phyloP scores from a whole-genome alignment of 1,140 invertebrate species.

The Zaprionus lachaisei region DNA sequence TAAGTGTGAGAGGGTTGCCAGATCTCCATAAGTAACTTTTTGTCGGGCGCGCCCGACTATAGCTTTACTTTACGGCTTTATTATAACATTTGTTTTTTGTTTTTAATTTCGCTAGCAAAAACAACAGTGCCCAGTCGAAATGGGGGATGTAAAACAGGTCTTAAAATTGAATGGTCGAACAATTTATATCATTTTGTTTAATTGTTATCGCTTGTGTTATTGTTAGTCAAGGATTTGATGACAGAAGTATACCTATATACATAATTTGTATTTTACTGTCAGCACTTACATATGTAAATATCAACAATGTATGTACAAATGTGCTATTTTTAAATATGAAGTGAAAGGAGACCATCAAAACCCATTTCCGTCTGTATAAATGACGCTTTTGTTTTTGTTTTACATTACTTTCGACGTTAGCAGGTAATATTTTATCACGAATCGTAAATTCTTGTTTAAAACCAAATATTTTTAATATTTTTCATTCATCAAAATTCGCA shows the following conservation, averaged over 20 bases:
- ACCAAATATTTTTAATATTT: too few species aligned
- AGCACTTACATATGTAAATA: constrained; percentile 34
- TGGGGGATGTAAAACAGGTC: constrained; percentile 86
- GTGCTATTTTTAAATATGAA: background rate
- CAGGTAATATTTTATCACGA: too few species aligned
- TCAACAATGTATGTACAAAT: background rate
- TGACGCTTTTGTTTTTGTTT: background rate
- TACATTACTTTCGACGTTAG: too few species aligned
- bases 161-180: constrained; percentile 49
- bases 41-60: background rate
- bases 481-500: too few species aligned
- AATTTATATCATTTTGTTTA: constrained; percentile 28
- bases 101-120: constrained; percentile 83
- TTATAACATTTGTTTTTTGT: constrained; percentile 24
- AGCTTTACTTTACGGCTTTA: background rate
- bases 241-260: background rate
- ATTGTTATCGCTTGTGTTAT: constrained; percentile 57
- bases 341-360: background rate
- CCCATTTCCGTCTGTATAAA: background rate
- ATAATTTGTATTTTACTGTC: background rate
- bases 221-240: constrained; percentile 25
- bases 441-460: too few species aligned
- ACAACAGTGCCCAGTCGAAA: constrained; percentile 85
- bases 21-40: too few species aligned
- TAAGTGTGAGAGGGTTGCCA: too few species aligned